phyloP scores from a whole-genome alignment of 37 sponge, comb jelly and placozoan species.

The Hexactinellida sp. region DNA sequence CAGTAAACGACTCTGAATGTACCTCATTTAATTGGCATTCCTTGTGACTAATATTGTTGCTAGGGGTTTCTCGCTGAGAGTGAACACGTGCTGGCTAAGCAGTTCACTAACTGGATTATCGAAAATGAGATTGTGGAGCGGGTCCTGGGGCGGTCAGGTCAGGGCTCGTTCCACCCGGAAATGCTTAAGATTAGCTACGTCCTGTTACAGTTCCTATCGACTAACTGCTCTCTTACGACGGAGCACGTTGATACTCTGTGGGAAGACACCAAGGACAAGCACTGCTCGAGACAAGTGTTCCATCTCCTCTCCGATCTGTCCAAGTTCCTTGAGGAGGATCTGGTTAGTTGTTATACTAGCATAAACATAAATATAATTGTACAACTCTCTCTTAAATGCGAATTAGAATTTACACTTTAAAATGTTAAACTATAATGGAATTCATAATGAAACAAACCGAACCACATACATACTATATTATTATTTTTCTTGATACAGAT shows the following conservation, averaged over 20 bases:
- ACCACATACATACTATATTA: no score
- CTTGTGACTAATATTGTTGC: no score
- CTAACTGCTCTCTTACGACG: background rate
- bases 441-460: no score
- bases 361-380: no score
- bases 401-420: no score
- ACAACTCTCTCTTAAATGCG: no score
- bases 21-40: no score
- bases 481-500: no score
- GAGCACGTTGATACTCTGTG: background rate
- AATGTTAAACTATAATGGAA: no score
- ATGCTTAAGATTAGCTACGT: background rate
- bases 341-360: background rate
- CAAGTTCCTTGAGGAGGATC: background rate
- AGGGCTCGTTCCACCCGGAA: background rate
- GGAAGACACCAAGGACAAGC: slow-evolving; percentile 1
- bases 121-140: slow-evolving; percentile 5
- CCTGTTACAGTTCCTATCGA: background rate
- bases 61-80: slow-evolving; percentile 7
- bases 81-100: background rate
- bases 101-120: background rate
- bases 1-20: no score
- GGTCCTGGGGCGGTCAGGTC: background rate
- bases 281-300: background rate
- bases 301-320: background rate